These are phyloP conservation scores for Tenthredo notha DNA, from an alignment of 2,888 invertebrate genomes.

Conservation along the genomic window DNA sequence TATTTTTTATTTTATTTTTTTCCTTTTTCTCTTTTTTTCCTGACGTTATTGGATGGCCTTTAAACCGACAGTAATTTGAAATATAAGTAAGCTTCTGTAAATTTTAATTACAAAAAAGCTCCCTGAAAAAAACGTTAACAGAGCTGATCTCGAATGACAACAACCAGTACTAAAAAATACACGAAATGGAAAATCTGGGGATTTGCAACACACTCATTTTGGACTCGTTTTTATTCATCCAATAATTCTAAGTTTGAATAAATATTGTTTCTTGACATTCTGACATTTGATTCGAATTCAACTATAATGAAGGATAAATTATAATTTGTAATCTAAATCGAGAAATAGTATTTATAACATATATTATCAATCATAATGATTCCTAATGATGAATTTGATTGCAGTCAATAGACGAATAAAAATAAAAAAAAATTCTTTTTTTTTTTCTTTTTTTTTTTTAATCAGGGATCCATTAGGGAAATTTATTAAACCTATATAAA, in stretches of 20 bases:
- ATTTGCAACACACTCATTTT: background rate
- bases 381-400: no score
- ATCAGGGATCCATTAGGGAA: background rate
- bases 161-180: conserved; percentile 11
- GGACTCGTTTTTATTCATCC: background rate
- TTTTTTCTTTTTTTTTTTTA: background rate
- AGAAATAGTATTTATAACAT: no score
- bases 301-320: no score
- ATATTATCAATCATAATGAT: no score
- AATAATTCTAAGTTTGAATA: background rate
- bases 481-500: background rate
- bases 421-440: background rate
- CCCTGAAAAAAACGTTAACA: background rate
- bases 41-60: background rate
- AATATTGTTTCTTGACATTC: background rate
- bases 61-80: conserved; percentile 22
- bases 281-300: no score
- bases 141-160: conserved; percentile 34
- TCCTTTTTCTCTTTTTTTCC: background rate
- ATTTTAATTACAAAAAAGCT: conserved; percentile 28
- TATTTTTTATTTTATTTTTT: no score
- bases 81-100: conserved; percentile 33
- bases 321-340: no score
- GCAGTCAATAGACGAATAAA: background rate
- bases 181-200: background rate